These are phyloP conservation scores for Glyptemys insculpta DNA, from an alignment of 2,797 vertebrate genomes.

Conservation along the genomic window DNA sequence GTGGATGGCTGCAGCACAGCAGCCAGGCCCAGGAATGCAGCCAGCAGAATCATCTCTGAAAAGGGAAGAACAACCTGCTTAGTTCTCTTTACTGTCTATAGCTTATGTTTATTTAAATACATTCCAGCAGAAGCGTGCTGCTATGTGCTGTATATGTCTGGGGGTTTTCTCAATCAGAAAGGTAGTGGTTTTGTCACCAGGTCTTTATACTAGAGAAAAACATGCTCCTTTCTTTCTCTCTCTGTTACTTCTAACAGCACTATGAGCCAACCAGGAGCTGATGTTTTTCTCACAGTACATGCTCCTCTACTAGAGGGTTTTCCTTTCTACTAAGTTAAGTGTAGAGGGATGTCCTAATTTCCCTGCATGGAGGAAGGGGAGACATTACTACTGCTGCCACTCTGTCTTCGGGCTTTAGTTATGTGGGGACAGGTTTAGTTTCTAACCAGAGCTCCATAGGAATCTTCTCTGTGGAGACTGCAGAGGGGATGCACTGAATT, in stretches of 20 bases:
- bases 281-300: background rate
- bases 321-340: background rate
- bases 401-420: background rate
- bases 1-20: background rate
- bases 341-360: background rate
- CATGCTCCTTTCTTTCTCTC: background rate
- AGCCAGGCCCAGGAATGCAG: constrained; percentile 44
- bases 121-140: fast-evolving
- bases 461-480: background rate
- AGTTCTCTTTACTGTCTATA: background rate
- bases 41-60: constrained; percentile 65
- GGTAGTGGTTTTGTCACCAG: background rate
- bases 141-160: background rate
- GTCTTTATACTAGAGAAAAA: background rate
- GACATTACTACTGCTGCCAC: background rate
- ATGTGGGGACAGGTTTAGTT: background rate
- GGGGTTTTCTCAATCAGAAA: background rate
- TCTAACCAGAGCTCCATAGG: background rate
- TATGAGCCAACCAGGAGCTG: background rate
- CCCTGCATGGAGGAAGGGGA: background rate
- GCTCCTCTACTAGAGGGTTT: background rate
- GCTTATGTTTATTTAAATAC: background rate
- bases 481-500: background rate
- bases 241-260: background rate
- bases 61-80: background rate